Base-by-base conservation (phyloP, 2,113 vertebrate genomes). In the Mandrillus leucophaeus region DNA sequence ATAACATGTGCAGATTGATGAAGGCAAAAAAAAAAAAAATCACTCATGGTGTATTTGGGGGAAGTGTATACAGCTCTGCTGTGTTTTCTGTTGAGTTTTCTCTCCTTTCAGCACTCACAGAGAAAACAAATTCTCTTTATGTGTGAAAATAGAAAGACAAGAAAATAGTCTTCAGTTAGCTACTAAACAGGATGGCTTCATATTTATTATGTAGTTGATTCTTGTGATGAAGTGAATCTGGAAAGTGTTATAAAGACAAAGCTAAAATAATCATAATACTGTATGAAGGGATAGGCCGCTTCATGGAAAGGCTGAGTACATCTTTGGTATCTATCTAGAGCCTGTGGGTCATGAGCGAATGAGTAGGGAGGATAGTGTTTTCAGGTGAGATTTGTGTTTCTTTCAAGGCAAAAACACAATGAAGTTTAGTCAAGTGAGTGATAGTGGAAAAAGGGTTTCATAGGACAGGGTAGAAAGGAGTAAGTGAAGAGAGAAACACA, bases 151-250 rank as follows among this genome's bases (percentile, higher is more conserved):
- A 40, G 6, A 0, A 78, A 70, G 64, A 55, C 17, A 30, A 76
- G 14, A 25, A 75, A 16, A 48, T 20, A 43, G 17, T 32, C 48
- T 82, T 89, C 68, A 45, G 50, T 43, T 87, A 43, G 8, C 45
- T 72, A 40, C 38, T 66, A 1, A 81, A 32, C 13, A 78, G 2
- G 1, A 52, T 59, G 59, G n/a, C 6, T 50, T 68, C 38, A 13
- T 73, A 83, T 40, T 61, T 59, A 79, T 95, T 30, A 27, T 7
- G 75, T 1, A 12, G 17, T 86, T 79, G 25, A 32, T 82, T 93
- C 9, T 86, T 52, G 11, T 78, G 72, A 61, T 40, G 45, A 75
- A 57, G 43, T 68, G 48, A 90, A 83, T 89, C 30, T 95, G 84
- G 52, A 79, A 87, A 88, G 20, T n/a, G 16, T 92, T 85, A 22